These are phyloP conservation scores for Torymus aiolomorphi DNA, from an alignment of 2,888 invertebrate genomes.

Conservation along the genomic window DNA sequence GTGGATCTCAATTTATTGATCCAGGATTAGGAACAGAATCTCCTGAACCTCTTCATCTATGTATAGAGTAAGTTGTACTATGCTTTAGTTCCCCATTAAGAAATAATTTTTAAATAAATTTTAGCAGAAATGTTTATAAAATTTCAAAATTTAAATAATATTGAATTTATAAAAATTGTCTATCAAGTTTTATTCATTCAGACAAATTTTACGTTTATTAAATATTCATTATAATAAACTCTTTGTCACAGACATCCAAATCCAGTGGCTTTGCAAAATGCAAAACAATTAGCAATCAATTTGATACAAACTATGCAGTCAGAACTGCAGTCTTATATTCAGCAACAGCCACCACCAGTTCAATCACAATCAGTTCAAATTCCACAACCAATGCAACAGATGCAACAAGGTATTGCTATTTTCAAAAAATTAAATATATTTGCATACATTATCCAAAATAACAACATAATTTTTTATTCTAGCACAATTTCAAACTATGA, in stretches of 20 bases:
- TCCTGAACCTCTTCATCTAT: conserved; percentile 85
- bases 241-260: conserved; percentile 79
- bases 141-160: too few relatives aligned
- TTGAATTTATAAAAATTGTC: too few relatives aligned
- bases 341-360: conserved; percentile 75
- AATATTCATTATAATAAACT: conserved; percentile 23
- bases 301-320: conserved; percentile 86
- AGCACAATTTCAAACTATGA: conserved; percentile 75
- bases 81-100: too few relatives aligned
- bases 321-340: conserved; percentile 76
- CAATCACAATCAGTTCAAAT: conserved; percentile 73
- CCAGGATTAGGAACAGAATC: conserved; percentile 79
- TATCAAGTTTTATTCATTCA: conserved; percentile 10
- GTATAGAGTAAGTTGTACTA: conserved; percentile 79
- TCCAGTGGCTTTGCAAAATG: conserved; percentile 82
- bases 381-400: conserved; percentile 73
- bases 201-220: conserved; percentile 1
- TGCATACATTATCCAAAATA: not conserved
- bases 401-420: conserved; percentile 68
- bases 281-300: conserved; percentile 85
- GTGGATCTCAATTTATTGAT: conserved; percentile 81
- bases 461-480: conserved; percentile 44
- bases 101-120: too few relatives aligned
- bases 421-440: too few relatives aligned
- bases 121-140: too few relatives aligned